phyloP scores from a whole-genome alignment of 2,888 invertebrate genomes.

The Parochlus steinenii region DNA sequence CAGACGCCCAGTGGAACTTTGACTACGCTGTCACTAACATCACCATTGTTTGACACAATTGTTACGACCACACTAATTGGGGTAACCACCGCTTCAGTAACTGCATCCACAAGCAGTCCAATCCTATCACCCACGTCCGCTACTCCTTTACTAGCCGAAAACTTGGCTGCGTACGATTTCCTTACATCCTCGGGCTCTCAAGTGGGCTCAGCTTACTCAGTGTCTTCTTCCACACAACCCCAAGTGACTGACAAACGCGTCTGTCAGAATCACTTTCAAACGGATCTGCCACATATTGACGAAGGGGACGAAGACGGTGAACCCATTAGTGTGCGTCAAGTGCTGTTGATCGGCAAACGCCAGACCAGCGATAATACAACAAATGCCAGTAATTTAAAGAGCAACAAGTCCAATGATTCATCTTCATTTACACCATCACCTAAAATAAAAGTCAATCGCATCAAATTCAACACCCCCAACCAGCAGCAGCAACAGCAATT shows the following conservation, averaged over 20 bases:
- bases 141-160: slow-evolving; percentile 7
- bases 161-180: too few species aligned
- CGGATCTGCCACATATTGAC: slow-evolving; percentile 60
- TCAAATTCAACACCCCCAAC: slow-evolving; percentile 17
- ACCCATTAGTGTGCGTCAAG: slow-evolving; percentile 24
- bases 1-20: slow-evolving; percentile 10
- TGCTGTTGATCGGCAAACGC: slow-evolving; percentile 34
- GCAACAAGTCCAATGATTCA: slow-evolving; percentile 22
- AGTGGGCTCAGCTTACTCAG: slow-evolving; percentile 4
- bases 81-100: slow-evolving; percentile 8
- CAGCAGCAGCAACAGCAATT: slow-evolving; percentile 21
- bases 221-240: slow-evolving; percentile 13
- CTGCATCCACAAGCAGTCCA: slow-evolving; percentile 1
- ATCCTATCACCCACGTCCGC: slow-evolving; percentile 9
- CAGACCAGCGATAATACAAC: slow-evolving; percentile 22
- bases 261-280: slow-evolving; percentile 33
- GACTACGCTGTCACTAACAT: slow-evolving; percentile 6
- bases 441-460: slow-evolving; percentile 7
- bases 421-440: slow-evolving; percentile 24
- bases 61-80: slow-evolving; percentile 10
- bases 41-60: slow-evolving; percentile 9
- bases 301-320: slow-evolving; percentile 59
- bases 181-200: too few species aligned
- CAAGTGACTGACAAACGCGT: slow-evolving; percentile 23
- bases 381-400: slow-evolving; percentile 18